phyloP scores from a whole-genome alignment of 2,797 vertebrate genomes.

The Anomalospiza imberbis region DNA sequence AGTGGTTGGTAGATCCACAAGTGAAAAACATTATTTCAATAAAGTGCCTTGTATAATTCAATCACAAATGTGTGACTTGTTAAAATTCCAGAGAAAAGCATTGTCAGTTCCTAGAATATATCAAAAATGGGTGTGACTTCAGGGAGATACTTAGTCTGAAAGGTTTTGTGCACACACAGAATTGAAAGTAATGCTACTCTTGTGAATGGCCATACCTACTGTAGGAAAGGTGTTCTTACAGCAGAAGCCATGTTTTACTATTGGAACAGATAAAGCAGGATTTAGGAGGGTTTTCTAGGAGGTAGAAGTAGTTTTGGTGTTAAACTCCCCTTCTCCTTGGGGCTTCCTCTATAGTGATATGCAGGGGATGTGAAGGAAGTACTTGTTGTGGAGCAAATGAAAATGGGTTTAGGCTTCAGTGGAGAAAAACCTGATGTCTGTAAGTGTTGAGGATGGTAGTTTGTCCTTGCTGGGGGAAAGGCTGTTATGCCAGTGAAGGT shows the following conservation, averaged over 20 bases:
- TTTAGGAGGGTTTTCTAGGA: background rate
- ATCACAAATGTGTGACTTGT: background rate
- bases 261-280: background rate
- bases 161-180: background rate
- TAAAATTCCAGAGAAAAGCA: background rate
- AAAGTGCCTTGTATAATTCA: background rate
- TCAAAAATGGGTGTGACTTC: background rate
- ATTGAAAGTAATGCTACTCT: background rate
- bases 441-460: background rate
- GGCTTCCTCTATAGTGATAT: background rate
- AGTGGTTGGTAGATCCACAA: background rate
- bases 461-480: background rate
- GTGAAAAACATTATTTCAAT: background rate
- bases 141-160: background rate
- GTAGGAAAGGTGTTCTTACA: background rate
- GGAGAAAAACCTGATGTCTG: fast-evolving
- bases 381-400: background rate
- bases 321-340: background rate
- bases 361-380: background rate
- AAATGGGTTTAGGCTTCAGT: background rate
- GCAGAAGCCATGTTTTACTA: background rate
- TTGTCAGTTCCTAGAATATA: background rate
- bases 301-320: background rate
- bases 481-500: background rate
- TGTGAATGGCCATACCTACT: background rate